Conservation (phyloP, 1,140 invertebrate species). For the Halyomorpha halys region DNA sequence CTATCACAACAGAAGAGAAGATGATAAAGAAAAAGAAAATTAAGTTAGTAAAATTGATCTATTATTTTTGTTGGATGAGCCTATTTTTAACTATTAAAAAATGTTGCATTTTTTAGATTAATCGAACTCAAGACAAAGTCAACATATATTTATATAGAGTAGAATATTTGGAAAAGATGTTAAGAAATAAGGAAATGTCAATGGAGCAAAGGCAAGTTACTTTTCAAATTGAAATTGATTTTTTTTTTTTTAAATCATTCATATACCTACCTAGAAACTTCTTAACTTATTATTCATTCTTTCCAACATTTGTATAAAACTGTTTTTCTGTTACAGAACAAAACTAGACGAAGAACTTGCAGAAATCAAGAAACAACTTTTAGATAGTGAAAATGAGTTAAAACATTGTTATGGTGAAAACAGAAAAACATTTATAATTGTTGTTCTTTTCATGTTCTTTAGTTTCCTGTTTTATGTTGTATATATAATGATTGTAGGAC, state of each 20-base stretch:
- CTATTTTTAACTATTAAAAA: too few species aligned
- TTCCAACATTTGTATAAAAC: background rate
- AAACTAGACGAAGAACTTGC: slow-evolving; percentile 14
- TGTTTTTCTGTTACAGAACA: slow-evolving; percentile 18
- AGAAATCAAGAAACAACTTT: slow-evolving; percentile 17
- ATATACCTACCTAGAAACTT: too few species aligned
- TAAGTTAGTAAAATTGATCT: too few species aligned
- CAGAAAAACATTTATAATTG: slow-evolving; percentile 18
- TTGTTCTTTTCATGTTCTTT: slow-evolving; percentile 22
- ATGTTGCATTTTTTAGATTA: background rate
- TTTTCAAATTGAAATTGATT: background rate
- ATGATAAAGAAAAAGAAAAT: too few species aligned
- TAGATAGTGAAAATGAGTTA: slow-evolving; percentile 16
- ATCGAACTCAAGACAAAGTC: slow-evolving; percentile 2
- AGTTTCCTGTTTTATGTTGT: slow-evolving; percentile 21
- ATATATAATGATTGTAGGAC: slow-evolving; percentile 19
- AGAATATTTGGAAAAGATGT: background rate
- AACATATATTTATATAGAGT: background rate
- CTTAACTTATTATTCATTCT: too few species aligned
- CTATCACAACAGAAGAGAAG: too few species aligned
- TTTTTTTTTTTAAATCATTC: too few species aligned
- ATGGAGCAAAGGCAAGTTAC: background rate
- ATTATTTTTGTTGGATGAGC: too few species aligned
- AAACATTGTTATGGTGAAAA: slow-evolving; percentile 21
- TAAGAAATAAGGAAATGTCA: background rate